These are phyloP conservation scores for Ptychochromis oligacanthus DNA, from an alignment of 2,113 vertebrate species.

Conservation along the genomic window DNA sequence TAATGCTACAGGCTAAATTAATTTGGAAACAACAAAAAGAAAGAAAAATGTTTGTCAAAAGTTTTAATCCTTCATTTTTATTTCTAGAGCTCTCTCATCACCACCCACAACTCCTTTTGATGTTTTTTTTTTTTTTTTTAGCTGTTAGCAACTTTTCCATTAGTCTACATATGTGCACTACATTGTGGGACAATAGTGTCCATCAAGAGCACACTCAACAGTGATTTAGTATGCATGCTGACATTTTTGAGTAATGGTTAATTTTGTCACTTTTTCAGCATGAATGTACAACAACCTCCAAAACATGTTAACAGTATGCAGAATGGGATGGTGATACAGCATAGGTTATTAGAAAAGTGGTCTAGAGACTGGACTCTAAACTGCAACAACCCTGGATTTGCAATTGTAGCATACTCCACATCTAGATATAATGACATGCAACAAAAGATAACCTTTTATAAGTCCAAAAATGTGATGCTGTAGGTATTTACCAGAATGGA, in stretches of 20 bases:
- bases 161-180: conserved; percentile 24
- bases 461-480: conserved; percentile 9
- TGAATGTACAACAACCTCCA: conserved; percentile 20
- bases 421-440: conserved; percentile 17
- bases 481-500: conserved; percentile 86
- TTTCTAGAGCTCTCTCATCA: conserved; percentile 40
- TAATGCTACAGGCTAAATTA: background rate
- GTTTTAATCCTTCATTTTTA: conserved; percentile 22
- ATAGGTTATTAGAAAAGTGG: conserved; percentile 21
- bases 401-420: conserved; percentile 32
- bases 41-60: conserved; percentile 27
- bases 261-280: conserved; percentile 39
- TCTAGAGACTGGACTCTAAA: conserved; percentile 2
- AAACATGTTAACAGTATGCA: conserved; percentile 19
- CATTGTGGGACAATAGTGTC: conserved; percentile 46
- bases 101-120: conserved; percentile 49
- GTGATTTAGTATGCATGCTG: conserved; percentile 46
- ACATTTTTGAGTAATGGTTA: conserved; percentile 49
- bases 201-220: conserved; percentile 47
- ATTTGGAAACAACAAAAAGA: conserved; percentile 23
- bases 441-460: conserved; percentile 35
- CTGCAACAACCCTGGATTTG: conserved; percentile 24
- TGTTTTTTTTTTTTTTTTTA: too few relatives aligned
- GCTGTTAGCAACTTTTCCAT: conserved; percentile 41
- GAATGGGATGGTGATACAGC: conserved; percentile 34